phyloP scores from a whole-genome alignment of 2,888 invertebrate genomes.

The Herminia tarsipennalis region DNA sequence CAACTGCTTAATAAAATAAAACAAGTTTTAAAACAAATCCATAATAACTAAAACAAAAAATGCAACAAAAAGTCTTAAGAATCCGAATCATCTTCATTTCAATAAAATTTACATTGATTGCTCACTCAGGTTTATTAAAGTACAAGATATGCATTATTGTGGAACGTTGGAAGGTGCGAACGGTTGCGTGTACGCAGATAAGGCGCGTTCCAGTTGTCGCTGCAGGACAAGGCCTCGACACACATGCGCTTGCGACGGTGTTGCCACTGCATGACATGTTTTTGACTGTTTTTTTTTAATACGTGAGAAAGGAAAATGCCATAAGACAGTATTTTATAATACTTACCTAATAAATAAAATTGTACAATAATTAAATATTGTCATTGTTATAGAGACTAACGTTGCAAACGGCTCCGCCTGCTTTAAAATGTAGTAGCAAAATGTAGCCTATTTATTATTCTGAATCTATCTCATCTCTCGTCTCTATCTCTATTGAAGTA shows the following conservation, averaged over 20 bases:
- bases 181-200: constrained; percentile 56
- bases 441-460: too few relatives aligned
- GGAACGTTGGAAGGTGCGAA: constrained; percentile 51
- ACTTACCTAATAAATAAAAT: too few relatives aligned
- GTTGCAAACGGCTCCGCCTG: too few relatives aligned
- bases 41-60: not conserved
- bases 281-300: not conserved
- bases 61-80: not conserved
- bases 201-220: constrained; percentile 49
- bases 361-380: too few relatives aligned
- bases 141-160: constrained; percentile 25
- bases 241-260: constrained; percentile 37
- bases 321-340: too few relatives aligned
- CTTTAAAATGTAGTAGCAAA: too few relatives aligned
- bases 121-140: constrained; percentile 40
- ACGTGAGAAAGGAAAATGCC: too few relatives aligned
- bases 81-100: constrained; percentile 34
- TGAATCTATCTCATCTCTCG: too few relatives aligned
- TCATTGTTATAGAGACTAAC: too few relatives aligned
- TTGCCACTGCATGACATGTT: constrained; percentile 25
- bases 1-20: not conserved
- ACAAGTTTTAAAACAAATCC: not conserved
- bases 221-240: constrained; percentile 57
- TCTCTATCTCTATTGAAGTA: too few relatives aligned
- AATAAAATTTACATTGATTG: constrained; percentile 52